These are phyloP conservation scores for Reticulitermes speratus DNA, from an alignment of 1,140 invertebrate species.

Conservation along the genomic window DNA sequence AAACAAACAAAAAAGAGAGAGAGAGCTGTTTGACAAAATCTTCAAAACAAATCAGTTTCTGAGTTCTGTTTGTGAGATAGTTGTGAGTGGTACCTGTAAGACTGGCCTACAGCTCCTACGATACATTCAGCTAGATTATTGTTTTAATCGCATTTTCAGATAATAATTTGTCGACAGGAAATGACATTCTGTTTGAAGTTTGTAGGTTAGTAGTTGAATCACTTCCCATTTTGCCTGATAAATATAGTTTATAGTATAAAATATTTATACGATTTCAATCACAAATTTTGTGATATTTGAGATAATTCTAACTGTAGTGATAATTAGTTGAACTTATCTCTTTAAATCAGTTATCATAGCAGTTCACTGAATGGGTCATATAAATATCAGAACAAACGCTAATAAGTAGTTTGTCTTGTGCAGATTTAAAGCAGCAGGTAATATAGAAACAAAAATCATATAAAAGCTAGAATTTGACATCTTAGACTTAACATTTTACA, in stretches of 20 bases:
- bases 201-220: not conserved
- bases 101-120: not conserved
- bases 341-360: not conserved
- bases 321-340: not conserved
- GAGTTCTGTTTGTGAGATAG: slow-evolving; percentile 37
- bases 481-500: not conserved
- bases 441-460: not conserved
- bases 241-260: not conserved
- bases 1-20: not conserved
- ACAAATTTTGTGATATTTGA: not conserved
- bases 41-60: not conserved
- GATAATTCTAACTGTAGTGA: not conserved
- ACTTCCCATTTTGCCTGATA: slow-evolving; percentile 2
- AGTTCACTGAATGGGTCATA: not conserved
- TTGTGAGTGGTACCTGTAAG: slow-evolving; percentile 2
- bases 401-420: not conserved
- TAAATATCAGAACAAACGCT: not conserved
- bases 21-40: not conserved
- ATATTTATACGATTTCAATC: slow-evolving; percentile 2
- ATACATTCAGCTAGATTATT: not conserved
- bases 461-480: not conserved
- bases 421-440: not conserved
- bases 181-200: not conserved
- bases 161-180: not conserved
- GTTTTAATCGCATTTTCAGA: not conserved